Conservation (phyloP, 2,888 invertebrate species). For the Kuschelorhynchus macadamiae region DNA sequence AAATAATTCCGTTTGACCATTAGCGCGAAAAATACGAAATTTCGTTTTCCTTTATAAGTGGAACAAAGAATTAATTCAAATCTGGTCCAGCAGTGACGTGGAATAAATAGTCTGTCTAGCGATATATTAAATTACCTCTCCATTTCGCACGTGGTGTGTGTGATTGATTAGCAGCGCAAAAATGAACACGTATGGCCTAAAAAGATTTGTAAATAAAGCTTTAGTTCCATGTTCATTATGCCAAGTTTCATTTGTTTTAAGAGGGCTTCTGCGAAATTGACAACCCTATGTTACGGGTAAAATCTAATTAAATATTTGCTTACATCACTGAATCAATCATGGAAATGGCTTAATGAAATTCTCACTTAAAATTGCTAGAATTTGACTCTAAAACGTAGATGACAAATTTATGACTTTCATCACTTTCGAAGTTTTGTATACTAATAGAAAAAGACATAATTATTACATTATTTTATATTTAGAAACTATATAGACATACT, state of each 20-base stretch:
- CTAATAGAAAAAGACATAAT: no score
- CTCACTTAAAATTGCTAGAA: no score
- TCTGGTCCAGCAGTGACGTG: slow-evolving; percentile 28
- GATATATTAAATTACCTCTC: slow-evolving; percentile 36
- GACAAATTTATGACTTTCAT: no score
- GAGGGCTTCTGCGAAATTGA: not conserved
- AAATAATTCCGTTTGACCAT: slow-evolving; percentile 5
- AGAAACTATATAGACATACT: no score
- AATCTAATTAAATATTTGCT: no score
- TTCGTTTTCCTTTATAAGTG: slow-evolving; percentile 25
- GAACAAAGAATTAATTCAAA: slow-evolving; percentile 38
- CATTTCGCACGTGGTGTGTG: slow-evolving; percentile 30
- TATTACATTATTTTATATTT: no score
- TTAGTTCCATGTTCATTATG: slow-evolving; percentile 25
- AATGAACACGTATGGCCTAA: slow-evolving; percentile 28
- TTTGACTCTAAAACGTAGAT: no score
- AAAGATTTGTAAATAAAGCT: slow-evolving; percentile 35
- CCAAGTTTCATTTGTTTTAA: slow-evolving; percentile 15
- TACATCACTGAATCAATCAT: no score
- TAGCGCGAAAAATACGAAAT: slow-evolving; percentile 13
- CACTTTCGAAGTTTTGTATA: no score
- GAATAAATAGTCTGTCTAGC: slow-evolving; percentile 35
- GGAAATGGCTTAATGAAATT: no score
- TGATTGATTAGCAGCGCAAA: slow-evolving; percentile 35
- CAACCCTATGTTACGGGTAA: not conserved